Base-by-base conservation (phyloP, 2,888 invertebrate species). In the Netelia melanura region DNA sequence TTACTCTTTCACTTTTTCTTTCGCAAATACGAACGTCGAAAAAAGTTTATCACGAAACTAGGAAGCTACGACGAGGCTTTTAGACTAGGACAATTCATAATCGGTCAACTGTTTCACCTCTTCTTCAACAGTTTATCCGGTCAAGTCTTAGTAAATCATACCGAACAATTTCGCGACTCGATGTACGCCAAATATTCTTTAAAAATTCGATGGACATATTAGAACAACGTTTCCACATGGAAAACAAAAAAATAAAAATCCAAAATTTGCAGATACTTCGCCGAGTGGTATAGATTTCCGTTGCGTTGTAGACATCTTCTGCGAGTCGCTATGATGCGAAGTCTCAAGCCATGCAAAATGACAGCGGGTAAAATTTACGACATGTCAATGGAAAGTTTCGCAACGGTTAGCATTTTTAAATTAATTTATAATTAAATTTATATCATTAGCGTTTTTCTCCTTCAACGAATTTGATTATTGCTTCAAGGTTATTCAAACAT, bases 51-150 rank as follows among this genome's bases (percentile, higher is more conserved):
- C 14, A 72, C 85, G 52, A 86, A 87, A 74, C 54, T 85, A 1
- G 72, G 48, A 75, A 38, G 75, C 43, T 67, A 74, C 6, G 64
- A 64, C 23, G 85, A 87, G 64, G 61, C 58, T 1, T 64, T 85
- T 5, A 83, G 83, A 58, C 72, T 79, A 23, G 30, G 71, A 3
- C 77, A 84, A 54, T 84, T 86, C 21, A 79, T 84, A 21, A 3
- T 83, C 6, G 86, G 81, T 17, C 80, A 84, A 10, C 64, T 86
- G 21, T 64, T 83, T 71, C 85, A 87, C 71, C 86, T 87, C 25
- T 85, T 85, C 44, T 84, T 83, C 65, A 85, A 84, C 48, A 87
- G 87, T 72, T 88, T 70, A 72, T 85, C 83, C 8, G 80, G 86
- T 21, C 86, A 88, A 30, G 62, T 82, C 68, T 72, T 88, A 9